These are phyloP conservation scores for Tribolium freemani DNA, from an alignment of 2,888 invertebrate genomes.

Conservation along the genomic window DNA sequence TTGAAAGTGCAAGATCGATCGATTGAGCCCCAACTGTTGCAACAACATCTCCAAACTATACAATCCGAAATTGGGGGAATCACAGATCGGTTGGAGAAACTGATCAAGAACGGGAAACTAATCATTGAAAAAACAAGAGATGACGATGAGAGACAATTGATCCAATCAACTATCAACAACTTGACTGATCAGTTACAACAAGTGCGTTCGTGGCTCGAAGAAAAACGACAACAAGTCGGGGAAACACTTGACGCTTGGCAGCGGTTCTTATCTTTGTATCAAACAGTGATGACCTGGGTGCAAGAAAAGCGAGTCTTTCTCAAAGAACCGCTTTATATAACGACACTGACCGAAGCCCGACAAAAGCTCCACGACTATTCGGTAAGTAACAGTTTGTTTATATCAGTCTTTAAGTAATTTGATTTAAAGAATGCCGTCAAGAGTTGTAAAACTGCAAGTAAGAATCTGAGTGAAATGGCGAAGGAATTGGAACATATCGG, in stretches of 20 bases:
- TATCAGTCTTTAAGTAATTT: not conserved
- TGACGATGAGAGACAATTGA: constrained; percentile 81
- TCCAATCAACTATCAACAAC: constrained; percentile 82
- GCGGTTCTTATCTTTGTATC: constrained; percentile 85
- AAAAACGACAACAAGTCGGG: constrained; percentile 86
- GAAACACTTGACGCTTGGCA: constrained; percentile 92
- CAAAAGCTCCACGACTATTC: constrained; percentile 90
- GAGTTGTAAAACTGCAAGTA: constrained; percentile 88
- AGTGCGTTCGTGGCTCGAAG: constrained; percentile 84
- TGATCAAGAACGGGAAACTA: constrained; percentile 82
- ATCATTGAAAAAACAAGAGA: constrained; percentile 86
- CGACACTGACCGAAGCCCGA: constrained; percentile 84
- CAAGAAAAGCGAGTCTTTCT: constrained; percentile 86
- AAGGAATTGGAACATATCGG: constrained; percentile 89
- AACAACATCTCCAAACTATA: constrained; percentile 83
- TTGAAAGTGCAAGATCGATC: constrained; percentile 83
- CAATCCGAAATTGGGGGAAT: constrained; percentile 81
- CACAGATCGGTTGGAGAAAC: constrained; percentile 82
- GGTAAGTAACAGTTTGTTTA: constrained; percentile 69
- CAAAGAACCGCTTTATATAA: constrained; percentile 82
- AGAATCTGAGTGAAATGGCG: constrained; percentile 92
- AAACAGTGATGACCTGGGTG: constrained; percentile 87
- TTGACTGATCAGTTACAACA: constrained; percentile 85
- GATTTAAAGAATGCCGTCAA: constrained; percentile 79
- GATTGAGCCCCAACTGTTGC: constrained; percentile 81